Evolutionary conservation across 2,888 invertebrate species (phyloP).

Genomic region (Drosophila maculinotata): DNA sequence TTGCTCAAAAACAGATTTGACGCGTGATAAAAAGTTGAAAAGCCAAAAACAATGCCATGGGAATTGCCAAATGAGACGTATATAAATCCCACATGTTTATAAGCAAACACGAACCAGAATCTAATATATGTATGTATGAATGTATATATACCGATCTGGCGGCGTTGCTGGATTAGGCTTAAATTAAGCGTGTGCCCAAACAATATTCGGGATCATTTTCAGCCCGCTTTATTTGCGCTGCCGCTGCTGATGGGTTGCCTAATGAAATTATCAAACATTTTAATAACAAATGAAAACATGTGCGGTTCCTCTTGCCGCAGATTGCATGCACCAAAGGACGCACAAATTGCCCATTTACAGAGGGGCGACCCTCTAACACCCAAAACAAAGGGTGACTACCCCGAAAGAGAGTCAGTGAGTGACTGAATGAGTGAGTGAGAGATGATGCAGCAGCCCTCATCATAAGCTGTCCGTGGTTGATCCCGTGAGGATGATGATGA

Average conservation of each 20-base stretch:
- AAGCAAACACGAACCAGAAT: slow-evolving; percentile 76
- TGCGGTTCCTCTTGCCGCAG: slow-evolving; percentile 72
- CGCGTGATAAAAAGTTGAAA: slow-evolving; percentile 57
- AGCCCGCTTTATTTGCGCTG: slow-evolving; percentile 31
- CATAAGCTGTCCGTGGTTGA: slow-evolving; percentile 38
- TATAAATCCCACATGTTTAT: slow-evolving; percentile 82
- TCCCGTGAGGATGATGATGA: slow-evolving; percentile 38
- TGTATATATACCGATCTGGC: too few species aligned
- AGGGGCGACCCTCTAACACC: not conserved
- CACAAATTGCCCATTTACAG: slow-evolving; percentile 46
- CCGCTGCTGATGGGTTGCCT: slow-evolving; percentile 72
- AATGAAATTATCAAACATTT: slow-evolving; percentile 83
- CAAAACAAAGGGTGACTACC: slow-evolving; percentile 28
- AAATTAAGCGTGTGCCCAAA: slow-evolving; percentile 82
- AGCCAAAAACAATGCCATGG: slow-evolving; percentile 37
- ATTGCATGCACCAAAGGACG: slow-evolving; percentile 61
- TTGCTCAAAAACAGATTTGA: slow-evolving; percentile 46
- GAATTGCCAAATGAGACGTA: slow-evolving; percentile 68
- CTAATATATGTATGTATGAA: too few species aligned
- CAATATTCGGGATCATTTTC: slow-evolving; percentile 29
- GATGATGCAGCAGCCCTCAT: slow-evolving; percentile 34
- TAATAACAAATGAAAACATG: slow-evolving; percentile 84
- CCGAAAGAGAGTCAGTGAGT: slow-evolving; percentile 3
- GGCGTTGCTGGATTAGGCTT: slow-evolving; percentile 80
- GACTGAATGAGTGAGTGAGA: slow-evolving; percentile 6